These are phyloP conservation scores for Anorthoa munda DNA, from an alignment of 2,888 invertebrate species.

Conservation along the genomic window DNA sequence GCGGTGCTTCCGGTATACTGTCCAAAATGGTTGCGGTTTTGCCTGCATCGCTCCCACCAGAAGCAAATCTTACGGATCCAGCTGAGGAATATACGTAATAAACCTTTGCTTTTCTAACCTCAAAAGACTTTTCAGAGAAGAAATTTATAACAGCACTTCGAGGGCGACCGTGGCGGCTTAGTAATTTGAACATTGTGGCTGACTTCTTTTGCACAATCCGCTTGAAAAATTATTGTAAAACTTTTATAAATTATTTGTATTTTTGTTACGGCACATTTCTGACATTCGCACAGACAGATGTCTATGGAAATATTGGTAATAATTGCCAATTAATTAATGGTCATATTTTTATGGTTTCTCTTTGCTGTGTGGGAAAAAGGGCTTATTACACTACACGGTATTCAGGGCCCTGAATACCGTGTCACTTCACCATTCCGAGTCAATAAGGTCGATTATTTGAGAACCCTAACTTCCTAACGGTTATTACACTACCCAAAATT, in stretches of 20 bases:
- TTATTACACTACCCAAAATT: too few relatives aligned
- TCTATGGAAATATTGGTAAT: not conserved
- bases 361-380: too few relatives aligned
- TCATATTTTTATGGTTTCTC: too few relatives aligned
- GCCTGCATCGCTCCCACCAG: slow-evolving; percentile 75
- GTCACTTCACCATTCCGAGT: too few relatives aligned
- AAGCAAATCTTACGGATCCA: slow-evolving; percentile 82
- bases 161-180: slow-evolving; percentile 82
- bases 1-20: slow-evolving; percentile 87
- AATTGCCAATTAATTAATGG: too few relatives aligned
- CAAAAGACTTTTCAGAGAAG: slow-evolving; percentile 84
- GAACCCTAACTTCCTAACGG: too few relatives aligned
- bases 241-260: slow-evolving; percentile 58
- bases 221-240: slow-evolving; percentile 16
- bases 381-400: too few relatives aligned
- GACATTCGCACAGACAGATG: slow-evolving; percentile 57
- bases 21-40: slow-evolving; percentile 78
- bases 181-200: slow-evolving; percentile 85
- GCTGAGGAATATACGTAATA: slow-evolving; percentile 86
- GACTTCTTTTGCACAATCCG: slow-evolving; percentile 15
- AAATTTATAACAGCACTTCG: slow-evolving; percentile 83
- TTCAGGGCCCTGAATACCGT: too few relatives aligned
- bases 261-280: slow-evolving; percentile 75
- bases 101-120: slow-evolving; percentile 87
- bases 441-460: too few relatives aligned